These are phyloP conservation scores for Xenus cinereus DNA, from an alignment of 2,113 vertebrate species.

Conservation along the genomic window DNA sequence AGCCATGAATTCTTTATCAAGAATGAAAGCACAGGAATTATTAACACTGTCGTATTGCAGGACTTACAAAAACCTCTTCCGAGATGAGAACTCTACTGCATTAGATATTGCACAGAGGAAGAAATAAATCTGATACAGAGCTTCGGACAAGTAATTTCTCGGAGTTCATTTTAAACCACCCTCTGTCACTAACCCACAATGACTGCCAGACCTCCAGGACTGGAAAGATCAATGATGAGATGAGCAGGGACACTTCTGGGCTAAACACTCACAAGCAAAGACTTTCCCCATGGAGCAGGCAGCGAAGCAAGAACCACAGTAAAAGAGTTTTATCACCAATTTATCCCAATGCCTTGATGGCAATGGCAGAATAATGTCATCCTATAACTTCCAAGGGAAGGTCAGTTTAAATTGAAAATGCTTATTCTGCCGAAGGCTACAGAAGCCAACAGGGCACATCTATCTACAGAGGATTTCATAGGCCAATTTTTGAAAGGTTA, in stretches of 20 bases:
- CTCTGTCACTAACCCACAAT: background rate
- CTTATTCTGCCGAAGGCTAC: background rate
- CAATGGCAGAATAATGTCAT: background rate
- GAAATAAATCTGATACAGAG: background rate
- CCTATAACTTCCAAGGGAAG: background rate
- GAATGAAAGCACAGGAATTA: background rate
- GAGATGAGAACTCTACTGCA: background rate
- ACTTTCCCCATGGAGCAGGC: background rate
- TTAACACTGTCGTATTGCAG: rapidly evolving
- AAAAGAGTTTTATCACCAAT: background rate
- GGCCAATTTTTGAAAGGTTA: background rate
- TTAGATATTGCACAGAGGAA: background rate
- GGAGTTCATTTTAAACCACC: background rate
- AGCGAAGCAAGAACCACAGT: background rate
- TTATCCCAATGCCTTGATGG: background rate
- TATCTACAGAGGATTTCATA: rapidly evolving
- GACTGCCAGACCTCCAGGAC: background rate
- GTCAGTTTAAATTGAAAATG: background rate
- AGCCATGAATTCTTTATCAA: background rate
- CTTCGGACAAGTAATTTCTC: background rate
- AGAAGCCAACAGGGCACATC: background rate
- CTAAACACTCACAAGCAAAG: background rate
- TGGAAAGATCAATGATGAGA: background rate
- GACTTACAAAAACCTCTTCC: background rate
- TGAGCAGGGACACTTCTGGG: background rate